Base-by-base conservation (phyloP, 2,797 vertebrate species). In the Spea hammondii region DNA sequence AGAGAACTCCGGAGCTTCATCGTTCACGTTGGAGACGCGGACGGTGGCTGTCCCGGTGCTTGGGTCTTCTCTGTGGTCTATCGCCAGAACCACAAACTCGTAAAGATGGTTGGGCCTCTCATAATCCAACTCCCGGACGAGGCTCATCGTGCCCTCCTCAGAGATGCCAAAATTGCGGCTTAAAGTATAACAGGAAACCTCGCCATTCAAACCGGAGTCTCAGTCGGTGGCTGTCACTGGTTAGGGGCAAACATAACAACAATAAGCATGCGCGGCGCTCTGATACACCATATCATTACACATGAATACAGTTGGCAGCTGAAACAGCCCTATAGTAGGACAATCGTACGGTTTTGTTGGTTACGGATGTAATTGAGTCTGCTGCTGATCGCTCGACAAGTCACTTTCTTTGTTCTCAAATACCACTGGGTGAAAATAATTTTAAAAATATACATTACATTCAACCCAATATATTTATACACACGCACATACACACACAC, bases 191-290 rank as follows among this genome's bases (percentile, higher is more conserved):
- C 32, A 32, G 32, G 32, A 32, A 32, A 32, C 32, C 3, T 32
- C 3, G 32, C 32, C 32, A 32, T 32, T 32, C 32, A 32, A 32
- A 32, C 32, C 32, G 32, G 3, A 95, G 87, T 97, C 95, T 6
- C 95, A 96, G 89, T 97, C 95, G 10, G 84, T 94, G 85, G 95
- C 95, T 12, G 92, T 93, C 86, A 95, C 95, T 97, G 64, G 66
- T 51, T 74, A 79, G 32, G 83, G 14, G 59, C 2, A 62, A 62
- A 62, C 59, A 62, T n/a, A 32, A 32, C 32, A 32, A 54, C 78
- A 74, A 79, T 69, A 62, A 79, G 47, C 71, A 60, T 57, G 51
- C 50, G 44, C 5, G 5, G 50, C 10, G 51, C 51, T 7, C 32
- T 32, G 32, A 32, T 64, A 79, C 62, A 70, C 78, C 53, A 12